Evolutionary conservation across 2,888 invertebrate genomes (phyloP).

Genomic region (Lycophotia porphyrea): DNA sequence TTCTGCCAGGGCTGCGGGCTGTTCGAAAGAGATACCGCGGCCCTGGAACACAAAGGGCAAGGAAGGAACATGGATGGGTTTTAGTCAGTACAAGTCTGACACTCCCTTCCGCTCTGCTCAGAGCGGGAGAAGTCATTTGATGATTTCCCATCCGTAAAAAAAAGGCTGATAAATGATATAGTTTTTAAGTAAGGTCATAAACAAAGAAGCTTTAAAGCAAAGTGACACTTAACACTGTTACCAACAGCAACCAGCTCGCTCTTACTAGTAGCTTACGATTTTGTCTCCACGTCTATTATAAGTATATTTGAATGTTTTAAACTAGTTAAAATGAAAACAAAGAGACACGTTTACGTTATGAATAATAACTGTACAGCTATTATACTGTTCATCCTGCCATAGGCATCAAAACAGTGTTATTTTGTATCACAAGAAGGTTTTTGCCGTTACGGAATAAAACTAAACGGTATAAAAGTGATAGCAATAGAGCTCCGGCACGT

Average conservation of each 20-base stretch:
- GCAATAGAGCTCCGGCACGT: slow-evolving; percentile 42
- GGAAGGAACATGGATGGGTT: too few relatives aligned
- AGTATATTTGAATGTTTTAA: not conserved
- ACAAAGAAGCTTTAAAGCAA: not conserved
- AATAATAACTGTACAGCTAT: not conserved
- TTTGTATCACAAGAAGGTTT: not conserved
- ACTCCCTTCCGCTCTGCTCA: too few relatives aligned
- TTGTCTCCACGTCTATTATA: not conserved
- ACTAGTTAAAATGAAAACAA: not conserved
- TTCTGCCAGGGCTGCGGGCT: too few relatives aligned
- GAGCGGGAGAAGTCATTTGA: too few relatives aligned
- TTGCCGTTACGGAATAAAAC: not conserved
- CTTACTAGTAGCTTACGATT: not conserved
- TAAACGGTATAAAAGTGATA: slow-evolving; percentile 37
- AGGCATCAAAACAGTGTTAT: not conserved
- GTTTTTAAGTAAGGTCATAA: not conserved
- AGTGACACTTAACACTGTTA: not conserved
- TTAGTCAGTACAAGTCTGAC: too few relatives aligned
- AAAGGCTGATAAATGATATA: not conserved
- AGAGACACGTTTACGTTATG: not conserved
- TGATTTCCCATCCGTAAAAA: too few relatives aligned
- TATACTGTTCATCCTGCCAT: not conserved
- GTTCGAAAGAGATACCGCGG: too few relatives aligned
- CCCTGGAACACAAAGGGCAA: too few relatives aligned
- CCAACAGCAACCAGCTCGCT: not conserved